Evolutionary conservation across 2,888 invertebrate species (phyloP).

Genomic region (Melanostoma scalare): DNA sequence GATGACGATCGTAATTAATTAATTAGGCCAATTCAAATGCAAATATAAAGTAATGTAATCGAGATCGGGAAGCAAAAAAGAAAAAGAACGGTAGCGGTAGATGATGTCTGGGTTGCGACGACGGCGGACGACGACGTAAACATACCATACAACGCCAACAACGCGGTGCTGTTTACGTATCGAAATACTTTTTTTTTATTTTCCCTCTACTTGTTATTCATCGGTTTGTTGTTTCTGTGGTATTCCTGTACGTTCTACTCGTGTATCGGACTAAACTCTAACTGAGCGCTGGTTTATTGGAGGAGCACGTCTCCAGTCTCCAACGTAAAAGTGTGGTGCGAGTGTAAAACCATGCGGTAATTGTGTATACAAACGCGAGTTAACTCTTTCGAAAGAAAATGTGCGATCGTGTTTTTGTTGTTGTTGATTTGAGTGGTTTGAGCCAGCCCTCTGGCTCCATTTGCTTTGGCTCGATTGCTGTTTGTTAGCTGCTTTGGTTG

Average conservation of each 20-base stretch:
- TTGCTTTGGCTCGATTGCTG: too few species aligned
- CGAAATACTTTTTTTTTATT: conserved; percentile 19
- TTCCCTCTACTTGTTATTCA: conserved; percentile 16
- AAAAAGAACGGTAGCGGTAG: conserved; percentile 50
- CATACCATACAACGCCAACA: conserved; percentile 76
- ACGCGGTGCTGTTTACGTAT: conserved; percentile 63
- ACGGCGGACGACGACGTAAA: conserved; percentile 80
- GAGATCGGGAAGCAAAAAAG: not conserved
- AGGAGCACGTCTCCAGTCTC: conserved; percentile 40
- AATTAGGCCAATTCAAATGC: conserved; percentile 65
- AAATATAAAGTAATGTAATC: conserved; percentile 43
- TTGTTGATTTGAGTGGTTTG: conserved; percentile 25
- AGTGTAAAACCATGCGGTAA: conserved; percentile 16
- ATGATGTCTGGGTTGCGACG: conserved; percentile 73
- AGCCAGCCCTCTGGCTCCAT: conserved; percentile 24
- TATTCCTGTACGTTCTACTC: conserved; percentile 58
- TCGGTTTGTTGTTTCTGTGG: conserved; percentile 27
- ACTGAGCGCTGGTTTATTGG: conserved; percentile 63
- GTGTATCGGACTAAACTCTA: conserved; percentile 67
- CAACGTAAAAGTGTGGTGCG: conserved; percentile 15
- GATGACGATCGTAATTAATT: conserved; percentile 63
- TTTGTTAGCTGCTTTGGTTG: conserved; percentile 12
- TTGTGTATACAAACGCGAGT: conserved; percentile 11
- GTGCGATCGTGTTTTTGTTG: conserved; percentile 8
- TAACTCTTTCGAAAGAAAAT: conserved; percentile 19